Conservation (phyloP, 1,140 invertebrate species). For the Aradophagus sp. region DNA sequence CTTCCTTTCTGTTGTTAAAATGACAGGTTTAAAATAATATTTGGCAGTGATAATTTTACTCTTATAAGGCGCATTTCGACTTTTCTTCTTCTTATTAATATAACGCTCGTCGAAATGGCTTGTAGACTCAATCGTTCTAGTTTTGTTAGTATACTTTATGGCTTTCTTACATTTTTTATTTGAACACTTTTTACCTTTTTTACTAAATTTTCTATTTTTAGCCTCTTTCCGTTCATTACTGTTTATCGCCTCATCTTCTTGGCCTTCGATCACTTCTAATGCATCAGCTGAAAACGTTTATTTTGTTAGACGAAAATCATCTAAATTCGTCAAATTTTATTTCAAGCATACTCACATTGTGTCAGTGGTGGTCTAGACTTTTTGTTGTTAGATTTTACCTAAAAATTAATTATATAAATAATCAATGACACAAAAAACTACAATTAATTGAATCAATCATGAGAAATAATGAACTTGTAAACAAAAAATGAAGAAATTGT, state of each 20-base stretch:
- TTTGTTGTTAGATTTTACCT: slow-evolving; percentile 31
- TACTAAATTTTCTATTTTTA: slow-evolving; percentile 38
- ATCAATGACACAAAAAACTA: background rate
- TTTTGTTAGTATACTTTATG: slow-evolving; percentile 36
- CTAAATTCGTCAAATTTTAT: background rate
- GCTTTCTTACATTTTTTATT: slow-evolving; percentile 41
- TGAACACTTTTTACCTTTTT: slow-evolving; percentile 54
- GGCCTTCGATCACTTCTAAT: slow-evolving; percentile 6
- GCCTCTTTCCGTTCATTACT: slow-evolving; percentile 33
- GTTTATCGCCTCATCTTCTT: slow-evolving; percentile 16
- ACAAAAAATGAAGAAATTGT: too few relatives aligned
- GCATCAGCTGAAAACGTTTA: slow-evolving; percentile 24
- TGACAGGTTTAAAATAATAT: slow-evolving; percentile 33
- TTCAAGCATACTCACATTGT: slow-evolving; percentile 14
- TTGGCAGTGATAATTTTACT: slow-evolving; percentile 25
- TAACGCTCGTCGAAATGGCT: slow-evolving; percentile 37
- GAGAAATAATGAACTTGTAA: background rate
- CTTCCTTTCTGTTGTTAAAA: slow-evolving; percentile 43
- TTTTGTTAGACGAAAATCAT: background rate
- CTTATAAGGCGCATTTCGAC: slow-evolving; percentile 28
- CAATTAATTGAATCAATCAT: too few relatives aligned
- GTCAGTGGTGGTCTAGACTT: slow-evolving; percentile 5
- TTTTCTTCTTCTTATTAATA: slow-evolving; percentile 35
- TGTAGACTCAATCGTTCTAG: slow-evolving; percentile 17
- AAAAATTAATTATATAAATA: slow-evolving; percentile 10